These are phyloP conservation scores for Burhinus bistriatus DNA, from an alignment of 2,113 vertebrate genomes.

Conservation along the genomic window DNA sequence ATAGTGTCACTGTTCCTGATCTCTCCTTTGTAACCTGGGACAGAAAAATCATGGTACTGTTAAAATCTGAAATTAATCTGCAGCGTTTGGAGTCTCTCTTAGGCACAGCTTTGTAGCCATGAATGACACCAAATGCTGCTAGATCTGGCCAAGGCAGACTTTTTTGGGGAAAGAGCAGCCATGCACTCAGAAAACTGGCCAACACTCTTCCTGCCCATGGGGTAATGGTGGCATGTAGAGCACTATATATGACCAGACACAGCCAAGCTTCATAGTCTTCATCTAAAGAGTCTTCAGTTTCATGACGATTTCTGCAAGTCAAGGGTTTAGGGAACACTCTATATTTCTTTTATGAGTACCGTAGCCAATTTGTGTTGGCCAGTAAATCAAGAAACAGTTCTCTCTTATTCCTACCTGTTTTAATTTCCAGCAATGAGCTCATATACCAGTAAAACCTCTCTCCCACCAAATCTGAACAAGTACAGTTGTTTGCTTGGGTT, in stretches of 20 bases:
- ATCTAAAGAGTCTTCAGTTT: not conserved
- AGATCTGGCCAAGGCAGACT: not conserved
- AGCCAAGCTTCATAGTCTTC: not conserved
- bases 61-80: not conserved
- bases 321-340: not conserved
- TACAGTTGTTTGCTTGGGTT: not conserved
- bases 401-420: not conserved
- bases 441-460: not conserved
- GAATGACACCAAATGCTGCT: not conserved
- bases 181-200: not conserved
- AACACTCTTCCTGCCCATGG: not conserved
- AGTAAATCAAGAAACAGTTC: not conserved
- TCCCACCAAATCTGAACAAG: not conserved
- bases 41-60: not conserved
- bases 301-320: not conserved
- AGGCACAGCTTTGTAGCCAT: not conserved
- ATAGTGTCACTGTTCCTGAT: not conserved
- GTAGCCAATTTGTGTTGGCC: not conserved
- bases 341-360: not conserved
- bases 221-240: not conserved
- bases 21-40: not conserved
- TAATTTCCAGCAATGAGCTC: not conserved
- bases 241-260: not conserved
- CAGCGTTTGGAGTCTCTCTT: not conserved
- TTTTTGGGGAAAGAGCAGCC: not conserved